Percentiles rank a stretch among this genome's conserved stretches.
These are phyloP conservation scores for Hydrocynus forskahlii DNA, from an alignment of 2,797 vertebrate genomes.

Conservation along the genomic window DNA sequence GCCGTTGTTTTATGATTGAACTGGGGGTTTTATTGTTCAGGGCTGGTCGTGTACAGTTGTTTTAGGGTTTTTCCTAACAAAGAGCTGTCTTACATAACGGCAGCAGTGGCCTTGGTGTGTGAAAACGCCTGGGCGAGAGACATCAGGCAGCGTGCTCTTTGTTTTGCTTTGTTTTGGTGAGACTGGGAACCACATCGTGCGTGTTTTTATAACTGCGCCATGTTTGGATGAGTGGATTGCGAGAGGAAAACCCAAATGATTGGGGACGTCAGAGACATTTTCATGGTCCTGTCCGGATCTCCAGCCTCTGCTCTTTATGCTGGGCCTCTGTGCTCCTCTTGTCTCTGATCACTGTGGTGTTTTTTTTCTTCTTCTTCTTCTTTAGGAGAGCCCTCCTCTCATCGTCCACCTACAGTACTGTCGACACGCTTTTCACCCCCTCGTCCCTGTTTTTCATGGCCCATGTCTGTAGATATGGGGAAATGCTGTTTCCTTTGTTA, in stretches of 20 bases:
- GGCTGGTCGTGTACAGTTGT: neutral
- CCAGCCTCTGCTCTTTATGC: neutral
- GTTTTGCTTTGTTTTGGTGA: constrained; percentile 36
- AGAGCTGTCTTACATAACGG: neutral
- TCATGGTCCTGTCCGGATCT: neutral
- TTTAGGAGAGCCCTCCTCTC: neutral
- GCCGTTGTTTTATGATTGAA: neutral
- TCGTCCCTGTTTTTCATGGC: neutral
- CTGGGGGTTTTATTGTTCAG: neutral
- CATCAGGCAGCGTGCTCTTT: constrained; percentile 43
- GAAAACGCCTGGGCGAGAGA: neutral
- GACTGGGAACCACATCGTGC: neutral
- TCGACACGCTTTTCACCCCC: neutral
- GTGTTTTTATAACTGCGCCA: neutral
- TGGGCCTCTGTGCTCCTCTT: neutral
- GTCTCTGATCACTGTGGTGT: too few relatives aligned
- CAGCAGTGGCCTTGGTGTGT: constrained; percentile 19
- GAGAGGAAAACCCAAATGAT: neutral
- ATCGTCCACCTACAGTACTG: neutral
- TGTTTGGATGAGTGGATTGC: neutral
- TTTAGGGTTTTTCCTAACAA: neutral
- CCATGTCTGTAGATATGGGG: neutral
- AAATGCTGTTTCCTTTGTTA: constrained; percentile 21
- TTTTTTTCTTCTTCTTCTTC: neutral
- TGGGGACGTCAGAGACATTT: neutral